Evolutionary conservation across 2,888 invertebrate genomes (phyloP), one percentile per base, ranked within the genome.

Genomic region (Metopia argyrocephala): DNA sequence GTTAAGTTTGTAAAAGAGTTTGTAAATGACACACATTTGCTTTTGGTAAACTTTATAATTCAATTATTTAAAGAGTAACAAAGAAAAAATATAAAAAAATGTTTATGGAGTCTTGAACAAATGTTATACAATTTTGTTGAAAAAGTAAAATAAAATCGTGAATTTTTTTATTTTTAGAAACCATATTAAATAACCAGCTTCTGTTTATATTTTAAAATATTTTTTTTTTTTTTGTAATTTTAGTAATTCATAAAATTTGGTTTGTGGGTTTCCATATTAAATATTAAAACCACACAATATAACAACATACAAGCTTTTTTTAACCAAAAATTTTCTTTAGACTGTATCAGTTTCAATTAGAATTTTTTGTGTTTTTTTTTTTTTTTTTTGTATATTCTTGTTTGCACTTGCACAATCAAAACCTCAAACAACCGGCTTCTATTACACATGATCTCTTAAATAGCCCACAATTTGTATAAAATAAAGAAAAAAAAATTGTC

Each of bases 341-440:
- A 4, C 21, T 9, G 21, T 80, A 69, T 80, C 54, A 69, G 31
- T 80, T 80, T 69, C 76, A 64, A 54, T 65, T 46, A 74, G 69
- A 80, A 76, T 64, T 75, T 23, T 28, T n/a, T 15, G 15, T 28
- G 15, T 1, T 27, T 28, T 6, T 45, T 50, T 23, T n/a, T 54
- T 18, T 28, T 54, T 52, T 6, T 54, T 38, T 71, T 48, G 20
- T 27, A 61, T 31, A 62, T 66, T 66, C 54, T 74, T 38, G 18
- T 20, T 25, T 31, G 27, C 48, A 56, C 5, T 70, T 65, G 59
- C 73, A 18, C 38, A 73, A 73, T 54, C 28, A 21, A 62, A 57
- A 78, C 62, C 62, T 31, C 27, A 59, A 38, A 52, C 48, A 61
- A 66, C 56, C 50, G 65, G 76, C 21, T 70, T 15, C 45, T 7